Base-by-base conservation (phyloP, 2,797 vertebrate species). In the Denticeps clupeoides region DNA sequence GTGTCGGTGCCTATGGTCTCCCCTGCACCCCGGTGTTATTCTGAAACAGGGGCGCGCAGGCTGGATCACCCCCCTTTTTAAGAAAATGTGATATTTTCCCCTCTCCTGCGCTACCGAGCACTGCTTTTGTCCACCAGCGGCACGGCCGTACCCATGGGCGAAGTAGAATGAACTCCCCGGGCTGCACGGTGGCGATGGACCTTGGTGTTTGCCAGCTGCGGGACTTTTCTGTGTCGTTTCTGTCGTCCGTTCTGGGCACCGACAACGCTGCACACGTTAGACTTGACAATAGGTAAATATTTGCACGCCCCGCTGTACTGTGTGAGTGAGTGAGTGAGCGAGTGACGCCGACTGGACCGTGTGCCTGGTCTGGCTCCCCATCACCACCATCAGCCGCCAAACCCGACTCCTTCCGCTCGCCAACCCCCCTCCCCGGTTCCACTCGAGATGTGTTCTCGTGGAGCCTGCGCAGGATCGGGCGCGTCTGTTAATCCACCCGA, bases 161-260 rank as follows among this genome's bases (percentile, higher is more conserved):
- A 61, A 58, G 29, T 58, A 77, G 85, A 78, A 91, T 91, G 90
- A 88, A 73, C 73, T 77, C 86, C 79, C 87, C 81, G 68, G 94
- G 88, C 83, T 88, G 83, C 78, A 78, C 84, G 16, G 85, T 85
- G 87, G 86, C 88, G 80, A 94, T 94, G 91, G 93, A 94, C 86
- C 85, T 93, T 73, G 85, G 91, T 69, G 89, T 95, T 80, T 97
- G 84, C 77, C 91, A 89, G 59, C 85, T 97, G 73, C 87, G 93
- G 79, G 88, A 88, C 81, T 92, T 95, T 74, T 93, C 91, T 1
- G 93, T 94, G 62, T 93, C 88, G 64, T 91, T 93, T 80, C 77
- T 95, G 71, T 94, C 91, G 51, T 90, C 93, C 7, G 80, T 93
- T 74, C 82, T 94, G 51, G 86, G 88, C 60, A 85, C 88, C 62